These are phyloP conservation scores for Papilio helenus DNA, from an alignment of 1,140 invertebrate species.

Conservation along the genomic window DNA sequence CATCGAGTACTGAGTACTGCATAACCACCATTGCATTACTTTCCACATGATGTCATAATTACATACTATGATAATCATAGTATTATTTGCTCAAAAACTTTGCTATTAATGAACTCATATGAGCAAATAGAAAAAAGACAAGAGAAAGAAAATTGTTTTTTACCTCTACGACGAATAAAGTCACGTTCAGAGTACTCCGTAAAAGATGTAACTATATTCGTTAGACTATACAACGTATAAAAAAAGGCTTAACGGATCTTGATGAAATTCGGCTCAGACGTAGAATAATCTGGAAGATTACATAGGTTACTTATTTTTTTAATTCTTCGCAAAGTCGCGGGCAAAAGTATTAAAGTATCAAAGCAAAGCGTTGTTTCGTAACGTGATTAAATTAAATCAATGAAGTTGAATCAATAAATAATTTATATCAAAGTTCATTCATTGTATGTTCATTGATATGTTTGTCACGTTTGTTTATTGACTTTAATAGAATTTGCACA, in stretches of 20 bases:
- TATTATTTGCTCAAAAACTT: background rate
- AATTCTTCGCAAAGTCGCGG: background rate
- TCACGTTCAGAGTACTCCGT: too few species aligned
- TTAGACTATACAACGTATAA: too few species aligned
- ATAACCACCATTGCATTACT: slow-evolving; percentile 3
- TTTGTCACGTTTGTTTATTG: slow-evolving; percentile 10
- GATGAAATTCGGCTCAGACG: too few species aligned
- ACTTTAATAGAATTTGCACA: slow-evolving; percentile 21
- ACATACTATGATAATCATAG: background rate
- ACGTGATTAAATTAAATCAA: slow-evolving; percentile 1
- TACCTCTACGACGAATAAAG: too few species aligned
- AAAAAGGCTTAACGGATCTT: too few species aligned
- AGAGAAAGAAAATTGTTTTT: too few species aligned
- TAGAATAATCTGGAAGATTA: too few species aligned
- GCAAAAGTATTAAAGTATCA: background rate
- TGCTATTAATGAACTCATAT: too few species aligned
- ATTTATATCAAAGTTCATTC: slow-evolving; percentile 12
- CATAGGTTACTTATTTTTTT: too few species aligned
- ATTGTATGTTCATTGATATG: background rate
- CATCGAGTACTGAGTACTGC: slow-evolving; percentile 19
- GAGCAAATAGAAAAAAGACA: too few species aligned
- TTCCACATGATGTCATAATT: slow-evolving; percentile 17
- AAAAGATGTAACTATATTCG: too few species aligned
- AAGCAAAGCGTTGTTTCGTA: background rate
- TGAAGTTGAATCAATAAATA: slow-evolving; percentile 1